phyloP scores from a whole-genome alignment of 2,797 vertebrate genomes.

The Muscicapa comitata region DNA sequence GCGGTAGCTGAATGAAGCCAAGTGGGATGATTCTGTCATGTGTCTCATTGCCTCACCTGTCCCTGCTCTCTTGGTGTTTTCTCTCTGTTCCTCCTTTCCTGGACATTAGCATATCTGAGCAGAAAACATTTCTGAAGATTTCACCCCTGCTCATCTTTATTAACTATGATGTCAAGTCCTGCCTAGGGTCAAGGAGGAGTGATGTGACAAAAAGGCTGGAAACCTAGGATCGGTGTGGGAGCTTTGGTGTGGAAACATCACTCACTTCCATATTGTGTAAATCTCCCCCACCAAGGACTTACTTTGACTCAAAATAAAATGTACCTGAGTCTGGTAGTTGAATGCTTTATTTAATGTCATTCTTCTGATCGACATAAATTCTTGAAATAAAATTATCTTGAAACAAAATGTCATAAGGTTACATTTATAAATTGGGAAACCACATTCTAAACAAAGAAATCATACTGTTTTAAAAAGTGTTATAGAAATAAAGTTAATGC shows the following conservation, averaged over 20 bases:
- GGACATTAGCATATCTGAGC: background rate
- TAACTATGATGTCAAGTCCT: background rate
- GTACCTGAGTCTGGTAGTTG: background rate
- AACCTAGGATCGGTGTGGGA: background rate
- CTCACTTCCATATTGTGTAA: background rate
- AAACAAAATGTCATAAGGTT: background rate
- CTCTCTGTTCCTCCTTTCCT: background rate
- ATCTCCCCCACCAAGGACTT: background rate
- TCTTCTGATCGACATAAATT: background rate
- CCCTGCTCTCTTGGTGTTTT: background rate
- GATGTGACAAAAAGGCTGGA: background rate
- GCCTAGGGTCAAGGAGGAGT: background rate
- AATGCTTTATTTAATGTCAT: background rate
- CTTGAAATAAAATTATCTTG: background rate
- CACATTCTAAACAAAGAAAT: background rate
- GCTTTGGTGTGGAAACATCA: background rate
- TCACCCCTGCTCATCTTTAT: background rate
- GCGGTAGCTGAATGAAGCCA: background rate
- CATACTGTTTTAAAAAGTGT: background rate
- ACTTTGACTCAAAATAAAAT: background rate
- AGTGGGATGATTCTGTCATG: background rate
- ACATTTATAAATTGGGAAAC: background rate
- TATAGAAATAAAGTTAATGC: background rate
- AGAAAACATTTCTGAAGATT: background rate
- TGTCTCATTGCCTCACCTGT: background rate